phyloP scores from a whole-genome alignment of 2,113 vertebrate genomes.

The Carassius carassius region DNA sequence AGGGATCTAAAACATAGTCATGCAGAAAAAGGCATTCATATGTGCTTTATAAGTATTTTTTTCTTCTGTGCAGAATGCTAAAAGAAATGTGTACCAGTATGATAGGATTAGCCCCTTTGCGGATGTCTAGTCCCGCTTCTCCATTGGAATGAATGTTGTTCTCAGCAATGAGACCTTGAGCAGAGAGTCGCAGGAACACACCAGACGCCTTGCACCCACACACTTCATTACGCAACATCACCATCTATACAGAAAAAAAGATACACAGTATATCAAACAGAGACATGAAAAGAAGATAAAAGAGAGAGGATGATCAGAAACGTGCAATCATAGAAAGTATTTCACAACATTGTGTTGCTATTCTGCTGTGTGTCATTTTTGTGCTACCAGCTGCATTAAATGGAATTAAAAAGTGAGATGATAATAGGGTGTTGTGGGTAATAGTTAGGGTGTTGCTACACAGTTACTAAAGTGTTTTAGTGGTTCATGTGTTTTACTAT shows the following conservation, averaged over 20 bases:
- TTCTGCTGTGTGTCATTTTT: not conserved
- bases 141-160: constrained; percentile 86
- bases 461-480: too few relatives aligned
- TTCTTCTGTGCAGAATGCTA: not conserved
- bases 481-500: too few relatives aligned
- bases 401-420: too few relatives aligned
- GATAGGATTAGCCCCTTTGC: constrained; percentile 83
- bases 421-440: too few relatives aligned
- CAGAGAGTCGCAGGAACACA: constrained; percentile 84
- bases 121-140: constrained; percentile 84
- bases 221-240: constrained; percentile 86
- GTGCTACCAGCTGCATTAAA: too few relatives aligned
- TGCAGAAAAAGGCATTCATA: too few relatives aligned
- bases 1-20: too few relatives aligned
- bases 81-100: constrained; percentile 76
- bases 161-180: constrained; percentile 83
- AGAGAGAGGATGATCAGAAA: not conserved
- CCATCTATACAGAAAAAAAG: constrained; percentile 71
- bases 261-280: constrained; percentile 9
- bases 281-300: not conserved
- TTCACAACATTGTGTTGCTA: not conserved
- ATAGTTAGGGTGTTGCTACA: too few relatives aligned
- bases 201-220: constrained; percentile 83
- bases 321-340: not conserved
- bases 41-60: too few relatives aligned